Evolutionary conservation across 2,113 vertebrate species (phyloP).

Genomic region (Brachypteracias leptosomus): DNA sequence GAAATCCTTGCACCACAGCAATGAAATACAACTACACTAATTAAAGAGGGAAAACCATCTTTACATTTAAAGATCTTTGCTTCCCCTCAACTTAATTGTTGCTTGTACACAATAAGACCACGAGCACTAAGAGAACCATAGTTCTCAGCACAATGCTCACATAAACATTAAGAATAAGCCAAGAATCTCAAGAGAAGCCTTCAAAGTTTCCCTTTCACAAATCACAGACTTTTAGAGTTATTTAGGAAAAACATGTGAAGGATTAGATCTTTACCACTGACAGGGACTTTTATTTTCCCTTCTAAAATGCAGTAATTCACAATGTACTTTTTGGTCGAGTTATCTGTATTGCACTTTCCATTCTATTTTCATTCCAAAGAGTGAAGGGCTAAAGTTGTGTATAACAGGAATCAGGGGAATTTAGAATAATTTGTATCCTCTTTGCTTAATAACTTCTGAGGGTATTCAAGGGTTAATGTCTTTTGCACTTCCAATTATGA

Average conservation of each 20-base stretch:
- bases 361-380: background rate
- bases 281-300: background rate
- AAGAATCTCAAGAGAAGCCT: background rate
- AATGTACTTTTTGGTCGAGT: background rate
- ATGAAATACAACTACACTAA: background rate
- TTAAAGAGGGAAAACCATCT: background rate
- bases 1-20: background rate
- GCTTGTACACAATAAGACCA: background rate
- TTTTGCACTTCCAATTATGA: conserved; percentile 4
- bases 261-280: background rate
- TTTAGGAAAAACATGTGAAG: background rate
- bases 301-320: background rate
- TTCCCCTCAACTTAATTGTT: rapidly evolving
- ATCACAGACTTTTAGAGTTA: background rate
- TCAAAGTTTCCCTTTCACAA: background rate
- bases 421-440: background rate
- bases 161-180: background rate
- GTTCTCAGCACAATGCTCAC: too few species aligned
- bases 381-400: background rate
- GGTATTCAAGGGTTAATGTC: background rate
- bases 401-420: background rate
- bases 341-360: background rate
- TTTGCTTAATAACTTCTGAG: background rate
- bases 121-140: background rate
- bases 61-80: rapidly evolving